Conservation (phyloP, 2,888 invertebrate genomes). For the Icerya purchasi region DNA sequence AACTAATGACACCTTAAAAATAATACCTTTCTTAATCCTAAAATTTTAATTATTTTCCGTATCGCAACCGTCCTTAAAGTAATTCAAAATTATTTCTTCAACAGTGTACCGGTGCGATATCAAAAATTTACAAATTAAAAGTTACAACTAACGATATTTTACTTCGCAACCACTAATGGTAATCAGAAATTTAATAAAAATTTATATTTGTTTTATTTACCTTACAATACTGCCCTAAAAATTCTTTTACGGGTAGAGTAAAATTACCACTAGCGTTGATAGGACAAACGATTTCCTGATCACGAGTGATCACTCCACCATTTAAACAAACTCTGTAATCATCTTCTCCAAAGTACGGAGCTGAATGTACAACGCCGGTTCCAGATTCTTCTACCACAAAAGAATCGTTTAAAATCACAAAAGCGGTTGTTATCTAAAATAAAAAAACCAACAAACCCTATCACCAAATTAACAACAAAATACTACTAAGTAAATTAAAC, state of each 20-base stretch:
- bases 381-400: constrained; percentile 95
- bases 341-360: constrained; percentile 98
- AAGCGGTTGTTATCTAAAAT: constrained; percentile 31
- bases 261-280: constrained; percentile 83
- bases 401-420: constrained; percentile 59
- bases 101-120: too few relatives aligned
- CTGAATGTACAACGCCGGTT: constrained; percentile 94
- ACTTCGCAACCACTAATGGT: too few relatives aligned
- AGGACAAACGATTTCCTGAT: constrained; percentile 78
- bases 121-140: too few relatives aligned
- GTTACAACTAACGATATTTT: too few relatives aligned
- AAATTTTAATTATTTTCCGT: too few relatives aligned
- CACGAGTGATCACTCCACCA: constrained; percentile 56
- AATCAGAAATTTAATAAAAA: background rate
- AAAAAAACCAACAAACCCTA: background rate
- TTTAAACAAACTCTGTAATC: constrained; percentile 56
- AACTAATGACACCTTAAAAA: too few relatives aligned
- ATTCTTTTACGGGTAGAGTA: constrained; percentile 61
- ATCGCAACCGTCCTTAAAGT: too few relatives aligned
- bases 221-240: constrained; percentile 77
- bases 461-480: too few relatives aligned
- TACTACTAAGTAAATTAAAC: too few relatives aligned
- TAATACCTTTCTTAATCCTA: too few relatives aligned
- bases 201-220: constrained; percentile 21
- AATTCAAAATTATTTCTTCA: too few relatives aligned